Percentiles rank a stretch among this genome's conserved stretches.
These are phyloP conservation scores for Oligia strigilis DNA, from an alignment of 2,888 invertebrate genomes.

Conservation along the genomic window DNA sequence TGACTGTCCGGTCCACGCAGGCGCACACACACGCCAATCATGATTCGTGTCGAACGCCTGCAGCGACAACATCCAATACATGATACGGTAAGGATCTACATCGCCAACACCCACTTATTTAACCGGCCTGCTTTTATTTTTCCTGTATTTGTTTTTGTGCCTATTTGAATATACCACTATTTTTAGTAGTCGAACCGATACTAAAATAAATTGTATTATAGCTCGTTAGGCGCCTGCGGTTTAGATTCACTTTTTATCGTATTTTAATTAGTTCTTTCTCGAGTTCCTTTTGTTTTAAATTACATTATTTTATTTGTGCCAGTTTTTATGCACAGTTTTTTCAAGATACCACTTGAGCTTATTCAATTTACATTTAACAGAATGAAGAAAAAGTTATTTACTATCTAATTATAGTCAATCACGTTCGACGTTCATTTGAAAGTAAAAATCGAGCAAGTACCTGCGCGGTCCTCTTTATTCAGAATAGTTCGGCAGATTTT, in stretches of 20 bases:
- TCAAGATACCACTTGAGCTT: slow-evolving; percentile 29
- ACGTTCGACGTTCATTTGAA: slow-evolving; percentile 71
- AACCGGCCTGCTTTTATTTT: slow-evolving; percentile 54
- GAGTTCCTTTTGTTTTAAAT: slow-evolving; percentile 43
- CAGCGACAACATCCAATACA: slow-evolving; percentile 70
- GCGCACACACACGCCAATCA: slow-evolving; percentile 67
- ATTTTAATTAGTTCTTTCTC: slow-evolving; percentile 57
- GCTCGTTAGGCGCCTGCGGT: slow-evolving; percentile 56
- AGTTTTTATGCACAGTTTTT: slow-evolving; percentile 23
- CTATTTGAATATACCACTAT: slow-evolving; percentile 59
- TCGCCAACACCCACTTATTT: slow-evolving; percentile 57
- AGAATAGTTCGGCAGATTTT: slow-evolving; percentile 79
- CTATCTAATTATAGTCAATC: slow-evolving; percentile 71
- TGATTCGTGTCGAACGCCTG: slow-evolving; percentile 66
- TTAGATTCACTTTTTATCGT: slow-evolving; percentile 55
- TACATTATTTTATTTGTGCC: slow-evolving; percentile 41
- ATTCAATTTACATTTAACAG: slow-evolving; percentile 54
- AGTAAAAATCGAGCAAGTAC: slow-evolving; percentile 79
- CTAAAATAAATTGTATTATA: slow-evolving; percentile 57
- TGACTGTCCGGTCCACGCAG: slow-evolving; percentile 67
- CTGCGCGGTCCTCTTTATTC: slow-evolving; percentile 74
- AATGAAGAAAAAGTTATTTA: slow-evolving; percentile 42
- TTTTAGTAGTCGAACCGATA: slow-evolving; percentile 44
- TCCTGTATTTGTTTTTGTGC: slow-evolving; percentile 52
- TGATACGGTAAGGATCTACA: slow-evolving; percentile 67